A percentile compares a stretch with the other conserved stretches of the same genome.
Conservation (phyloP, 2,113 vertebrate species). For the Bubo blakistoni region DNA sequence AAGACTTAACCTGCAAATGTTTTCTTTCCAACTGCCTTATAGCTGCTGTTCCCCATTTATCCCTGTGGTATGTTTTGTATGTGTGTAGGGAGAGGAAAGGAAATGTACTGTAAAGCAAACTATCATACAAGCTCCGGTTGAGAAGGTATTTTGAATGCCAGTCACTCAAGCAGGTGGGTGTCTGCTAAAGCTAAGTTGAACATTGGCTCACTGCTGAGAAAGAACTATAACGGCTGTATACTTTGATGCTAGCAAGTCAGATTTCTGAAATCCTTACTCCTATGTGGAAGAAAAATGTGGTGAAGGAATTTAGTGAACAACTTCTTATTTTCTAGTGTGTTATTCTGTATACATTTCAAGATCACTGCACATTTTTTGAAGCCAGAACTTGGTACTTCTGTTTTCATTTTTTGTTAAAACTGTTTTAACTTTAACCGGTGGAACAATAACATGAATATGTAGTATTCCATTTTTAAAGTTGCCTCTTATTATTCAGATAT, state of each 20-base stretch:
- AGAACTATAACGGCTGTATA: neutral
- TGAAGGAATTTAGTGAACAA: neutral
- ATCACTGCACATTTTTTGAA: neutral
- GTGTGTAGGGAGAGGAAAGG: neutral
- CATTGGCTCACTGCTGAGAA: neutral
- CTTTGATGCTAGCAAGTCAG: neutral
- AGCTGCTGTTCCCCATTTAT: neutral
- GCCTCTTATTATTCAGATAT: neutral
- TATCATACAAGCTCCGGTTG: neutral
- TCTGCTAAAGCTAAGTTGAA: neutral
- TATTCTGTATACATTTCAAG: neutral
- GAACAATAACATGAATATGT: neutral
- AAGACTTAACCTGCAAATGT: neutral
- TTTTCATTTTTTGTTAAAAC: neutral
- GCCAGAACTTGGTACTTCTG: neutral
- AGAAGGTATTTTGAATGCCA: neutral
- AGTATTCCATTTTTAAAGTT: neutral
- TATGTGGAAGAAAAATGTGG: neutral
- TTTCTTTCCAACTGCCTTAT: neutral
- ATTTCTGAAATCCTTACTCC: neutral
- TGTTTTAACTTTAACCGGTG: neutral
- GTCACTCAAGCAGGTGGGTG: neutral
- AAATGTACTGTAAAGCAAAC: neutral
- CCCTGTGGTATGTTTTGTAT: neutral
- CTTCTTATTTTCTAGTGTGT: neutral